Base-by-base conservation (phyloP, 2,113 vertebrate species). In the Hemibagrus wyckioides region DNA sequence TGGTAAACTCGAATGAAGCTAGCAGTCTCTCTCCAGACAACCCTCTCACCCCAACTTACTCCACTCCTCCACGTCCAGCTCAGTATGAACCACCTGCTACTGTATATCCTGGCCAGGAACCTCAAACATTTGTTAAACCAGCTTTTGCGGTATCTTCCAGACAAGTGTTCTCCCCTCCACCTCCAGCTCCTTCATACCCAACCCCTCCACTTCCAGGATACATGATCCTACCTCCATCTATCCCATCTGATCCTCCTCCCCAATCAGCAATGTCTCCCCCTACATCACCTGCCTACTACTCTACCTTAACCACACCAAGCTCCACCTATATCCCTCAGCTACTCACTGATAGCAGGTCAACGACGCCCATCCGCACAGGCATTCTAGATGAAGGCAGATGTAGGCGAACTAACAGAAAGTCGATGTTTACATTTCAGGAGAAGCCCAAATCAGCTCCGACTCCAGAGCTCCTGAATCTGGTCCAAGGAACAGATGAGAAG, bases 381-480 rank as follows among this genome's bases (percentile, higher is more conserved):
- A 95, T 99, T 87, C 92, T 99, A 82, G 97, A 99, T 57, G 96
- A 98, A 63, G 95, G 96, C 0, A 92, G 94, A 17, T 92, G 92
- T 17, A 96, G 93, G 10, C 91, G 97, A 87, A 90, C 89, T 3
- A 89, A 86, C 88, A 95, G 94, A 33, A 99, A 97, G 86, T 94
- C 97, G 41, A 99, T 99, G 98, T 99, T 99, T 95, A 99, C 98
- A 3, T 99, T 99, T 0, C 96, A 98, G 39, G 97, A 99, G 93
- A 99, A 99, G 91, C 94, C 96, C 0, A 97, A 98, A 88, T 90
- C 98, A 77, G 92, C 97, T 33, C 98, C 98, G 0, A 99, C 99
- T 89, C 98, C 98, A 0, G 98, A 98, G 86, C 95, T 99, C 80
- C 94, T 99, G 89, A 97, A 97, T 52, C 91, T 99, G 91, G 98